phyloP scores from a whole-genome alignment of 2,888 invertebrate species.

The Nemurella pictetii region DNA sequence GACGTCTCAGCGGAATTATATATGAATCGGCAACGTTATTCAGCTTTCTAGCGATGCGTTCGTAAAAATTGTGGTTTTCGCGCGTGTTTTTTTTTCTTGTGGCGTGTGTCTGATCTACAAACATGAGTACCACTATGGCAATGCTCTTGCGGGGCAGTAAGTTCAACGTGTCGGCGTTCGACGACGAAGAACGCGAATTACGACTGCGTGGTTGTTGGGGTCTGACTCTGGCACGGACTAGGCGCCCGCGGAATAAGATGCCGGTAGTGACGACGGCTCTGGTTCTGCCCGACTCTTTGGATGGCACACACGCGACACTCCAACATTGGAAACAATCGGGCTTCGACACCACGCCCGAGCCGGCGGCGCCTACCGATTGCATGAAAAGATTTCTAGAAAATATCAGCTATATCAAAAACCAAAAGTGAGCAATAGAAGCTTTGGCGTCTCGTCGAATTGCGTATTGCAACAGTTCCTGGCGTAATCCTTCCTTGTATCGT shows the following conservation, averaged over 20 bases:
- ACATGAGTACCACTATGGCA: neutral
- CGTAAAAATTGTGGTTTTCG: neutral
- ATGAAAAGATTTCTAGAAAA: neutral
- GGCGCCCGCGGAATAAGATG: neutral
- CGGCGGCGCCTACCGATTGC: neutral
- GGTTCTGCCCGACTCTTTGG: neutral
- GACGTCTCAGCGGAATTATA: neutral
- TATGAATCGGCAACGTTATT: neutral
- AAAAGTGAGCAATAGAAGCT: conserved; percentile 15
- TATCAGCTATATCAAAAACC: neutral
- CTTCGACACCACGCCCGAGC: neutral
- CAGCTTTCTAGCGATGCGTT: neutral
- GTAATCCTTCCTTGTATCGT: neutral
- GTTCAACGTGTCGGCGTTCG: neutral
- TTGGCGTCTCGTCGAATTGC: neutral
- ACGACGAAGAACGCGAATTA: neutral
- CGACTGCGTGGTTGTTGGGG: conserved; percentile 18
- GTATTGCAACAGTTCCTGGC: neutral
- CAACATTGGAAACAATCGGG: conserved; percentile 7
- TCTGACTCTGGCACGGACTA: neutral
- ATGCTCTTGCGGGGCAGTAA: conserved; percentile 9
- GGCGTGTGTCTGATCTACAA: neutral
- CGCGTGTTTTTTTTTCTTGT: neutral
- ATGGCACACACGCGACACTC: conserved; percentile 14
- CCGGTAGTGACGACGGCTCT: neutral